phyloP scores from a whole-genome alignment of 2,113 vertebrate species.

The Polypterus bichir region DNA sequence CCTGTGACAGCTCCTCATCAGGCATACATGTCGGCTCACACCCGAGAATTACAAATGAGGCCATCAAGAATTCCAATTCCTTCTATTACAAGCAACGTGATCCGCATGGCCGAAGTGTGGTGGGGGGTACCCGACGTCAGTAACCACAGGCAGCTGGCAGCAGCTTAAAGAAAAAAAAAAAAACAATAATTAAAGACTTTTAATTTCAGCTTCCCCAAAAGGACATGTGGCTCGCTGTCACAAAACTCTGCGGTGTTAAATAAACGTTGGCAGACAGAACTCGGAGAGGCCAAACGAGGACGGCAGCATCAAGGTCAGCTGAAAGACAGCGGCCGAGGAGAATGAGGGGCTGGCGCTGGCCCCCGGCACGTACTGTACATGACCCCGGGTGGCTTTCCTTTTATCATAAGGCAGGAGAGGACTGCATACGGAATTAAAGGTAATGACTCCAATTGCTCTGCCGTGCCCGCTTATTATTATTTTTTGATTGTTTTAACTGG shows the following conservation, averaged over 20 bases:
- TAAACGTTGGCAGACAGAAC: not conserved
- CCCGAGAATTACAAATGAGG: no score
- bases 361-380: no score
- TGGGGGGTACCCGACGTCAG: not conserved
- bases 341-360: not conserved
- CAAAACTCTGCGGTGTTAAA: not conserved
- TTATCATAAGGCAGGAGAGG: not conserved
- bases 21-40: no score
- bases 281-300: not conserved
- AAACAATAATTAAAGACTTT: slow-evolving; percentile 6
- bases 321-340: not conserved
- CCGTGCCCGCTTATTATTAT: not conserved
- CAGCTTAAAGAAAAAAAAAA: not conserved
- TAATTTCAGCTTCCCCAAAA: slow-evolving; percentile 2
- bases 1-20: no score
- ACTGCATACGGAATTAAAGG: not conserved
- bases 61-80: no score
- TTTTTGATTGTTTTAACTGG: not conserved
- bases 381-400: no score
- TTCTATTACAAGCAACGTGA: no score
- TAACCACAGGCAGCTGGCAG: not conserved
- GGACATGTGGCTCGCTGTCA: slow-evolving; percentile 3
- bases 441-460: not conserved
- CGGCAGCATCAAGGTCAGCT: not conserved
- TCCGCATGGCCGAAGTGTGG: no score